Percentiles rank a stretch among this genome's conserved stretches.
Evolutionary conservation across 1,140 invertebrate species (phyloP).

Genomic region (Procambarus clarkii): DNA sequence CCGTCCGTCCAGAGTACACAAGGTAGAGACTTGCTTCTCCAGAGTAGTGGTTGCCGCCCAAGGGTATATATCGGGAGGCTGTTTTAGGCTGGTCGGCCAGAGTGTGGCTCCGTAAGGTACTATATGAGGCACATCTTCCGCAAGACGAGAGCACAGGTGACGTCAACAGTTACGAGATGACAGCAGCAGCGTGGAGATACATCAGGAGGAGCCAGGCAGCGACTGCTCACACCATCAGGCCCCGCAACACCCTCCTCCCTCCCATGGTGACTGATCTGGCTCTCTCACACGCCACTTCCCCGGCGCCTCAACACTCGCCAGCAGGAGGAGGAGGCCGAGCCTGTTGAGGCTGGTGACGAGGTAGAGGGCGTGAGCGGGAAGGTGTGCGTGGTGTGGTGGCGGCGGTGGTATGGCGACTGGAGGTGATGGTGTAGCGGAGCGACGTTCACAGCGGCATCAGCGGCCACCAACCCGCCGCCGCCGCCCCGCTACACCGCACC

Average conservation of each 20-base stretch:
- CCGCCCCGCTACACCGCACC: neutral
- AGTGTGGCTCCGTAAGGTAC: neutral
- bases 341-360: neutral
- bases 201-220: neutral
- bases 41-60: slow-evolving; percentile 9
- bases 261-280: neutral
- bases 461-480: slow-evolving; percentile 1
- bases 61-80: neutral
- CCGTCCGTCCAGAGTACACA: neutral
- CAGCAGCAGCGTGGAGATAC: neutral
- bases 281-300: neutral
- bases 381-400: neutral
- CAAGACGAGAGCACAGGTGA: neutral
- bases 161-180: too few species aligned
- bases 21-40: neutral
- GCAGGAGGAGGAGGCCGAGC: neutral
- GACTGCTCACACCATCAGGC: neutral
- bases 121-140: neutral
- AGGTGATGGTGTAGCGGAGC: neutral
- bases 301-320: neutral
- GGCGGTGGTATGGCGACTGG: neutral
- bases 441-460: neutral
- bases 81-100: neutral
- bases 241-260: neutral
- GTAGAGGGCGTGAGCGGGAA: neutral